These are phyloP conservation scores for Isaurus tuberculatus DNA, from an alignment of 92 coral and sea anemone genomes.

Conservation along the genomic window DNA sequence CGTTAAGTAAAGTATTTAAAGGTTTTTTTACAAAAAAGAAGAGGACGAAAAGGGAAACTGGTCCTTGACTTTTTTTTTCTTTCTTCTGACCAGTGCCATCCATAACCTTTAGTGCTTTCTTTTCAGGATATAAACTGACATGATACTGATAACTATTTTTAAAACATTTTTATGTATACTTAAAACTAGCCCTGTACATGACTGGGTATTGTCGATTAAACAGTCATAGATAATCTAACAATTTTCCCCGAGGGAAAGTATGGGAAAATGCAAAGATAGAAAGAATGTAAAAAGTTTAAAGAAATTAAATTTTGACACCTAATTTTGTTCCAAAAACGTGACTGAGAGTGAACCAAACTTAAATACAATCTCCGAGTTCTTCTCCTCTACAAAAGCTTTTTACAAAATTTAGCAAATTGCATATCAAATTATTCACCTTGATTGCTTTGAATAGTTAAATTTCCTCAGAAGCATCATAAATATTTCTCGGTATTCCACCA, in stretches of 20 bases:
- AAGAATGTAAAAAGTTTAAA: background rate
- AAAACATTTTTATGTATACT: too few species aligned
- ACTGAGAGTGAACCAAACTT: background rate
- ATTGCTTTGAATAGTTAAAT: slow-evolving; percentile 85
- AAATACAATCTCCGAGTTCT: background rate
- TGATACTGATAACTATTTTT: too few species aligned
- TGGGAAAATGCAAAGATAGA: too few species aligned
- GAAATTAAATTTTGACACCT: background rate
- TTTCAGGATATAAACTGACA: too few species aligned
- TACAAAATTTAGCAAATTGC: background rate
- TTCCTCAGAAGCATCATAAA: slow-evolving; percentile 78
- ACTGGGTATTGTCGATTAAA: background rate
- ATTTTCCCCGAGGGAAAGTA: too few species aligned
- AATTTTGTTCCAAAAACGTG: background rate
- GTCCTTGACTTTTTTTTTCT: too few species aligned
- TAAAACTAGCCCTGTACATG: too few species aligned
- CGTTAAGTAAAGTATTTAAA: too few species aligned
- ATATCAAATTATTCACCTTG: slow-evolving; percentile 71
- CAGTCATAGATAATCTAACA: background rate
- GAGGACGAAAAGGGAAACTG: too few species aligned
- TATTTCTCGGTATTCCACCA: slow-evolving; percentile 91
- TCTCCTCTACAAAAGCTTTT: background rate
- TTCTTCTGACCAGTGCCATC: too few species aligned
- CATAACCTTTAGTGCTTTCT: too few species aligned
- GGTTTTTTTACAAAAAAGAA: too few species aligned